Conservation (phyloP, 2,888 invertebrate genomes). For the Leptothorax acervorum region DNA sequence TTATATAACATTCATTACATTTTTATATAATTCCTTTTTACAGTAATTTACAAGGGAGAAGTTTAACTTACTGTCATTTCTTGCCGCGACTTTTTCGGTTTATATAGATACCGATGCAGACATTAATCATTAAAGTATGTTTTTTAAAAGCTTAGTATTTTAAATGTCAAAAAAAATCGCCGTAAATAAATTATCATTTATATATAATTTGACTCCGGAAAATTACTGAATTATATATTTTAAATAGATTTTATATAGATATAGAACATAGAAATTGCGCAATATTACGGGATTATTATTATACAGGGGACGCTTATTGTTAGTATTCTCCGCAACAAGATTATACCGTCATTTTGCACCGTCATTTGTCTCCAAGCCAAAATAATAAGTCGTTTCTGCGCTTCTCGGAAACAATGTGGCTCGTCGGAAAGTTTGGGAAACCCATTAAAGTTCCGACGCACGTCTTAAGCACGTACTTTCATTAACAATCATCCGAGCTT, state of each 20-base stretch:
- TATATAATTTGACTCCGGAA: background rate
- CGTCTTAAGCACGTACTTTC: slow-evolving; percentile 33
- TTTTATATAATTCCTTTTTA: slow-evolving; percentile 39
- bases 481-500: slow-evolving; percentile 38
- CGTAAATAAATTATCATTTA: background rate
- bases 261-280: background rate
- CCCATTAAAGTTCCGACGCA: slow-evolving; percentile 27
- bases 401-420: slow-evolving; percentile 26
- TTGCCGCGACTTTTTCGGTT: background rate
- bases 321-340: background rate
- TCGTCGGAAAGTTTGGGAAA: background rate
- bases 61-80: background rate
- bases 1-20: background rate
- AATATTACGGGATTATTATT: background rate
- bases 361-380: slow-evolving; percentile 11
- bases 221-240: background rate
- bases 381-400: slow-evolving; percentile 7
- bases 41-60: background rate
- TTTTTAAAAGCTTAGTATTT: background rate
- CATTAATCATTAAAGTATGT: background rate
- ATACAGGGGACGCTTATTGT: background rate
- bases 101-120: background rate
- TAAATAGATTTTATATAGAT: background rate
- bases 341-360: background rate
- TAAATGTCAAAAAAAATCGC: background rate